Evolutionary conservation across 2,113 vertebrate species (phyloP).

Genomic region (Perca fluviatilis): DNA sequence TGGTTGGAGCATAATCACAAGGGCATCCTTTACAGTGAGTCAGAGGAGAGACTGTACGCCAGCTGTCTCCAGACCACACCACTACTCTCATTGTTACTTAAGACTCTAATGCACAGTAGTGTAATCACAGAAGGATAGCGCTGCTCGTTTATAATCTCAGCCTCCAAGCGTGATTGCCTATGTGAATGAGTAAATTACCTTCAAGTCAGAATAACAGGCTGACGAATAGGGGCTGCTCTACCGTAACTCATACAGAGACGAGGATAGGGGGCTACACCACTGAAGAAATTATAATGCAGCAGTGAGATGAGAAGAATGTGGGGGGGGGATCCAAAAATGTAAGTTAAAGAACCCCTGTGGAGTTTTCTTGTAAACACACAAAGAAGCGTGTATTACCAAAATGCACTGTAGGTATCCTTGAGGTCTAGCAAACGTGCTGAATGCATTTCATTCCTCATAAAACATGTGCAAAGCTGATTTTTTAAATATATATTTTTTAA

Average conservation of each 20-base stretch:
- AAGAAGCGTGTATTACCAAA: background rate
- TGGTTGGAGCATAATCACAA: background rate
- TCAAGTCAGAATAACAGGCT: constrained; percentile 8
- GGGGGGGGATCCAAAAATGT: background rate
- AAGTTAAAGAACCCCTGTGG: background rate
- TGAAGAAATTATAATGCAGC: background rate
- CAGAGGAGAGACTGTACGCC: constrained; percentile 4
- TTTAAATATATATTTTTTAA: background rate
- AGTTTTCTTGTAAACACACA: background rate
- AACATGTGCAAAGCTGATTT: no score
- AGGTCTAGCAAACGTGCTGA: background rate
- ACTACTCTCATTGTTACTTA: constrained; percentile 21
- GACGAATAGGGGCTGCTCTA: background rate
- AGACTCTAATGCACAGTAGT: constrained; percentile 27
- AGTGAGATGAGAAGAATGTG: background rate
- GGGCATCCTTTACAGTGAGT: constrained; percentile 25
- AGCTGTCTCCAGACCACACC: constrained; percentile 29
- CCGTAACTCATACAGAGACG: background rate
- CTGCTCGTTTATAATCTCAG: constrained; percentile 50
- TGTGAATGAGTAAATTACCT: constrained; percentile 43
- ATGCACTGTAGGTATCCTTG: background rate
- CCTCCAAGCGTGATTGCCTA: constrained; percentile 8
- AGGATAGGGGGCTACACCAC: background rate
- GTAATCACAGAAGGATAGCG: constrained; percentile 51
- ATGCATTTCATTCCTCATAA: background rate